Evolutionary conservation across 2,797 vertebrate genomes (phyloP), one percentile per base, ranked within the genome.

Genomic region (Naso thynnoides): DNA sequence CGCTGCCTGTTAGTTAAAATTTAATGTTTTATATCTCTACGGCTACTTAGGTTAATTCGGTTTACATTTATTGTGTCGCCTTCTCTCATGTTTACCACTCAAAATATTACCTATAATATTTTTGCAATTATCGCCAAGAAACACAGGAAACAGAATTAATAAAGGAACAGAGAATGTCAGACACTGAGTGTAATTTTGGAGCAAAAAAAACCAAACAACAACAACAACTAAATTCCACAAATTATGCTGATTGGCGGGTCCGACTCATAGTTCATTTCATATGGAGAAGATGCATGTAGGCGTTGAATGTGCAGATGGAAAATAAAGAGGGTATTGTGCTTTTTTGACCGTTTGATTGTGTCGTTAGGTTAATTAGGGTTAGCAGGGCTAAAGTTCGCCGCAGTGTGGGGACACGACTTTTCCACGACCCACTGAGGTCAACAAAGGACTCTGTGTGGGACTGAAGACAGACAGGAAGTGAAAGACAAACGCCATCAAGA

Each of bases 261-360:
- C 0, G 18, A 42, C 60, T 76, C 10, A 59, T 62, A 41, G 2
- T 39, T 65, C 23, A 72, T 82, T 71, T 84, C 77, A n/a, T 21
- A 18, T 14, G 23, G 11, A 68, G n/a, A 66, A 27, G 62, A 72
- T 39, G 18, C n/a, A 36, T 55, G 54, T 50, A 21, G 54, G 65
- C 48, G 21, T 84, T 45, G 69, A 54, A 67, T 42, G 10, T 59
- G 60, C 33, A 47, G 63, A 69, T 15, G 27, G 41, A 60, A 86
- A 76, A 94, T 88, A 92, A 91, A 87, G 79, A 48, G 47, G 71
- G 68, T 58, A 58, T 92, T 92, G 82, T 94, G 44, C 61, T 48
- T 52, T 79, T 73, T 64, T 65, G 72, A 53, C 62, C 56, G 59
- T 70, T 76, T 74, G 84, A 76, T 65, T 85, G 85, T 88, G 69